Evolutionary conservation across 2,113 vertebrate species (phyloP), one percentile per base, ranked within the genome.

Genomic region (Eleginops maclovinus): DNA sequence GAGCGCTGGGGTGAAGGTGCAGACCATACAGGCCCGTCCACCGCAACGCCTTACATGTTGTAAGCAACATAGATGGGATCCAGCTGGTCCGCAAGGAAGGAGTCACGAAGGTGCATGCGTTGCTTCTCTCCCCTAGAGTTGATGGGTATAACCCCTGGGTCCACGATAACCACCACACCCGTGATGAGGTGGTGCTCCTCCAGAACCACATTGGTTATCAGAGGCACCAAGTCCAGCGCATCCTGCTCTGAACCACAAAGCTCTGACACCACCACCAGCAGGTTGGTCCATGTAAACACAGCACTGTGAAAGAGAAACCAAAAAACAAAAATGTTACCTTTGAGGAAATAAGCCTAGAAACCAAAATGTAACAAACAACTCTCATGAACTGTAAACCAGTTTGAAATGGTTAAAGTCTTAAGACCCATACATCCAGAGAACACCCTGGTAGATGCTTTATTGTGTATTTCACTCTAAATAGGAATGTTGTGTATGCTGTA

Each of bases 31-130:
- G 43, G 44, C 56, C 67, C 24, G 50, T 59, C 24, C 50, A 16
- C 70, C 61, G 24, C 9, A 13, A 19, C 1, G 0, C n/a, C 84
- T 95, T 93, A 99, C 98, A 99, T 99, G 92, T 99, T 99, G 84
- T 99, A 99, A 4, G 98, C 98, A 44, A 99, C 98, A 0, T 99
- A 99, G 64, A 99, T 99, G 82, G 98, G 98, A 91, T 99, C 98
- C 79, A 99, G 89, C 88, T 99, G 98, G 83, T 99, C 98, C 0
- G 97, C 98, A 0, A 99, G 94, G 87, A 99, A 99, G 28, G 97
- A 99, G 94, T 99, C 98, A 0, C 98, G 95, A 17, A 99, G 97
- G 85, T 99, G 98, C 97, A 99, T 99, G 54, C 98, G 95, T 31
- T 99, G 98, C 62, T 99, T 99, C 91, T 99, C 98, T 13, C 98